Evolutionary conservation across 2,888 invertebrate species (phyloP).

Genomic region (Brachypterus glaber): DNA sequence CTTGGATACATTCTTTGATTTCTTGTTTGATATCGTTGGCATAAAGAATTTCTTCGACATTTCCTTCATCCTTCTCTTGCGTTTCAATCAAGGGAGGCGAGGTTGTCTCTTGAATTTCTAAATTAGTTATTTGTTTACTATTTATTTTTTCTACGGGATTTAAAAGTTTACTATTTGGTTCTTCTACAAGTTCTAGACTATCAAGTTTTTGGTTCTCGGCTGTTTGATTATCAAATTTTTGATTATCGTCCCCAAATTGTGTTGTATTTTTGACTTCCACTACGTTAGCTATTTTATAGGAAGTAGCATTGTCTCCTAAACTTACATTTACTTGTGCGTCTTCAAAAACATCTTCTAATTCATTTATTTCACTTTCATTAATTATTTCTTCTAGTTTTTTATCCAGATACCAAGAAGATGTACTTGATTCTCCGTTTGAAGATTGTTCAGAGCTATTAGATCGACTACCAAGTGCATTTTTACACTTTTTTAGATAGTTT

Average conservation of each 20-base stretch:
- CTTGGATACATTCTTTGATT: no score
- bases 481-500: conserved; percentile 45
- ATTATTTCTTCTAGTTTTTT: conserved; percentile 24
- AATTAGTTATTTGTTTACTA: no score
- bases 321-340: conserved; percentile 23
- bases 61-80: conserved; percentile 35
- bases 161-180: no score
- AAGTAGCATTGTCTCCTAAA: conserved; percentile 17
- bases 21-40: no score
- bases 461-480: conserved; percentile 39
- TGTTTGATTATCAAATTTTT: conserved; percentile 1
- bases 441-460: conserved; percentile 19
- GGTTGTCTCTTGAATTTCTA: conserved; percentile 18
- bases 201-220: neutral
- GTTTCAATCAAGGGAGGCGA: conserved; percentile 34
- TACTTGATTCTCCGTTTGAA: conserved; percentile 14
- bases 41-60: no score
- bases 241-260: conserved; percentile 3
- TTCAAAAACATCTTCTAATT: conserved; percentile 32
- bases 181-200: neutral
- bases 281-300: conserved; percentile 28
- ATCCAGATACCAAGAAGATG: conserved; percentile 33
- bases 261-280: conserved; percentile 27
- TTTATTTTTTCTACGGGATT: no score
- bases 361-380: conserved; percentile 31